Base-by-base conservation (phyloP, 2,113 vertebrate genomes). In the Sitta europaea region DNA sequence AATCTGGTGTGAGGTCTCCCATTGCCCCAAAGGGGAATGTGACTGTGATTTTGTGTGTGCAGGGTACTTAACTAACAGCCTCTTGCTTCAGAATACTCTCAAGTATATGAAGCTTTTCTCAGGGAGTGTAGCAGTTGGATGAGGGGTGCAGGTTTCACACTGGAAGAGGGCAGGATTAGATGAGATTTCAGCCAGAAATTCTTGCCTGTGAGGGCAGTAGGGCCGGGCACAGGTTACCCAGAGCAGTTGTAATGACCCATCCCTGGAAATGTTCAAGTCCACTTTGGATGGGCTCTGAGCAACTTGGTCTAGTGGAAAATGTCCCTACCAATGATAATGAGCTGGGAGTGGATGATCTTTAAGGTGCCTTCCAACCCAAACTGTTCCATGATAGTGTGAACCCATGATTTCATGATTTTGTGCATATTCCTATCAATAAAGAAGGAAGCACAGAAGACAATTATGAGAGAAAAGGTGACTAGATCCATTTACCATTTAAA, bases 21-120 rank as follows among this genome's bases (percentile, higher is more conserved):
- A 0, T 14, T 70, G 33, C n/a, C 53, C 27, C 0, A 0, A 36
- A 50, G 48, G 65, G 28, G 42, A 22, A 27, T 0, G 0, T 10
- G 36, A 6, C 36, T 53, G 23, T 53, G 38, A 20, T 40, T 47
- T 4, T 11, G 9, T 17, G 1, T 5, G 11, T 3, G 2, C 43
- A 50, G 21, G 23, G 28, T 22, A 21, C 14, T 42, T 31, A 61
- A 59, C 14, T 10, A 47, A 43, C 40, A 54, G 57, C 48, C 6
- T 67, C 20, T 40, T 42, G 28, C 31, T 73, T 31, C 25, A n/a
- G 35, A 63, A 31, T 27, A 8, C 45, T 76, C 75, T 38, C 5
- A 75, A 90, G 57, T 17, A 24, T 0, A 5, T 28, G 3, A 29
- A 47, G 5, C 24, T 33, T 59, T 59, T 22, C 1, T 53, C n/a